These are phyloP conservation scores for Aphidius colemani DNA, from an alignment of 2,888 invertebrate genomes.

Conservation along the genomic window DNA sequence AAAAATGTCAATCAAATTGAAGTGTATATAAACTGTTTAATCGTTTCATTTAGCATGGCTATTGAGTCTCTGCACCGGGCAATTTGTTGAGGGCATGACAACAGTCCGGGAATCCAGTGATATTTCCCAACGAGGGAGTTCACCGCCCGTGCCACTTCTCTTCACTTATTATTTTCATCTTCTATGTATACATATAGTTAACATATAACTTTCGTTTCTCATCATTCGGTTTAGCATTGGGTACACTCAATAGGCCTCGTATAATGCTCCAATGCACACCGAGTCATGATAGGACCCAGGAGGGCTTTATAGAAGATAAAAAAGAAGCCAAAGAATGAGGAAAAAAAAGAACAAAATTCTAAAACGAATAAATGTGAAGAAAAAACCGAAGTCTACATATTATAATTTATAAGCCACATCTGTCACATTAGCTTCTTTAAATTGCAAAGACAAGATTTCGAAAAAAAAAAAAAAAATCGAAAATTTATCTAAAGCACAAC, in stretches of 20 bases:
- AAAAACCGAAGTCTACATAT: background rate
- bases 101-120: conserved; percentile 21
- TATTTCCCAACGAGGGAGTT: conserved; percentile 25
- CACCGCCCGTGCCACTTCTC: conserved; percentile 24
- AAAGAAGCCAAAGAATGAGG: conserved; percentile 2
- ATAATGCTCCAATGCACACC: conserved; percentile 48
- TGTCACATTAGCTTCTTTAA: conserved; percentile 13
- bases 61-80: conserved; percentile 21
- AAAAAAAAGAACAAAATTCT: conserved; percentile 8
- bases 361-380: background rate
- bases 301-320: conserved; percentile 7
- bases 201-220: too few relatives aligned
- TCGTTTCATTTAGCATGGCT: conserved; percentile 23
- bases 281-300: conserved; percentile 24
- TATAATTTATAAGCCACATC: conserved; percentile 15
- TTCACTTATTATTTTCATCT: conserved; percentile 22
- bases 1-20: background rate
- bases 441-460: too few relatives aligned
- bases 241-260: conserved; percentile 44
- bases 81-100: conserved; percentile 28
- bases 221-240: conserved; percentile 4
- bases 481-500: too few relatives aligned
- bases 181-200: background rate
- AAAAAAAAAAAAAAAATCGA: too few relatives aligned
- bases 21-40: conserved; percentile 16